phyloP scores from a whole-genome alignment of 2,797 vertebrate genomes.

The Paramormyrops hopkinsi region DNA sequence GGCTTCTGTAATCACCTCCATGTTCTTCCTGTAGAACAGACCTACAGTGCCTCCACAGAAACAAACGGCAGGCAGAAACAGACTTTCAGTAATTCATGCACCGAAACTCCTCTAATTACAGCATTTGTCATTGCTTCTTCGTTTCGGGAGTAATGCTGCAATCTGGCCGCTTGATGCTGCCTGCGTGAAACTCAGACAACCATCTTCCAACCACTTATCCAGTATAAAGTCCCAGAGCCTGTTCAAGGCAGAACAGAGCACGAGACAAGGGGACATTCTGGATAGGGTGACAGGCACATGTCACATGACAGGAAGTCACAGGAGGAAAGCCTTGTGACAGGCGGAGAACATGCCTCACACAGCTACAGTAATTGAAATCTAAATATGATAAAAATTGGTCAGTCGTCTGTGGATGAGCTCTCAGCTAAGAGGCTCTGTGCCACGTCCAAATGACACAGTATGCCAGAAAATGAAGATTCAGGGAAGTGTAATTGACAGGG shows the following conservation, averaged over 20 bases:
- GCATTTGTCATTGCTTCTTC: neutral
- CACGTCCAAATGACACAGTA: neutral
- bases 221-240: neutral
- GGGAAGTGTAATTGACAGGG: neutral
- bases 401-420: neutral
- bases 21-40: slow-evolving; percentile 79
- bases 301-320: neutral
- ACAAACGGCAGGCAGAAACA: neutral
- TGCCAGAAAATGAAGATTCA: neutral
- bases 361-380: neutral
- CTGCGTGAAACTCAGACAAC: neutral
- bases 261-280: neutral
- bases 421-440: neutral
- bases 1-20: slow-evolving; percentile 69
- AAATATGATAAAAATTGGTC: neutral
- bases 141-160: neutral
- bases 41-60: slow-evolving; percentile 41
- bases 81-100: neutral
- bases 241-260: neutral
- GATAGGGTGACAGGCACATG: neutral
- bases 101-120: neutral
- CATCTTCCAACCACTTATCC: neutral
- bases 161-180: neutral
- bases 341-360: neutral
- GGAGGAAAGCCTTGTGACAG: neutral